Conservation (phyloP, 2,113 vertebrate genomes). For the Clarias gariepinus region DNA sequence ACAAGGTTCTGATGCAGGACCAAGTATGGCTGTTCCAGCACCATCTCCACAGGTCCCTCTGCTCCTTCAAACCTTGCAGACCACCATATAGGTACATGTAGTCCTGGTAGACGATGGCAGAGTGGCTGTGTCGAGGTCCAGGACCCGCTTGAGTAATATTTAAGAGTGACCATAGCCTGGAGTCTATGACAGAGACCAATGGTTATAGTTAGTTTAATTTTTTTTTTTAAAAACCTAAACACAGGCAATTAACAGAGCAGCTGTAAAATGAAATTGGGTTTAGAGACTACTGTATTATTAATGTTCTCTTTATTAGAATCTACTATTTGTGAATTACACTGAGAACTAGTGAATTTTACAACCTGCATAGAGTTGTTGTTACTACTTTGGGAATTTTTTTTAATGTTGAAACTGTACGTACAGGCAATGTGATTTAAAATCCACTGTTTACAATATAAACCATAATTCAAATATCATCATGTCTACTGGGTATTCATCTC, state of each 20-base stretch:
- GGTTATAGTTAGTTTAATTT: not conserved
- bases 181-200: slow-evolving; percentile 65
- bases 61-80: slow-evolving; percentile 78
- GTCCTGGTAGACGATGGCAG: slow-evolving; percentile 69
- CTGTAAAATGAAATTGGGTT: not conserved
- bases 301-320: not conserved
- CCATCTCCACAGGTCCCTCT: slow-evolving; percentile 87
- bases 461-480: slow-evolving; percentile 1
- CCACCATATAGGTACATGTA: slow-evolving; percentile 84
- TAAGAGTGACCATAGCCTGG: slow-evolving; percentile 71
- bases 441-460: not conserved
- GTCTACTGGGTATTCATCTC: slow-evolving; percentile 19
- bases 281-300: not conserved
- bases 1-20: slow-evolving; percentile 79
- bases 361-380: not conserved
- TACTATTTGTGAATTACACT: not conserved
- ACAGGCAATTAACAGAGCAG: not conserved
- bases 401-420: not conserved
- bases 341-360: not conserved
- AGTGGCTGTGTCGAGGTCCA: slow-evolving; percentile 81
- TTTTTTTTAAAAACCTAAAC: not conserved
- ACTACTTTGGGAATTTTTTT: not conserved
- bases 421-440: not conserved
- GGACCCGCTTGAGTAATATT: slow-evolving; percentile 62
- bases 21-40: slow-evolving; percentile 71